Evolutionary conservation across 1,140 invertebrate genomes (phyloP), one percentile per base, ranked within the genome.

Genomic region (Halesus radiatus): DNA sequence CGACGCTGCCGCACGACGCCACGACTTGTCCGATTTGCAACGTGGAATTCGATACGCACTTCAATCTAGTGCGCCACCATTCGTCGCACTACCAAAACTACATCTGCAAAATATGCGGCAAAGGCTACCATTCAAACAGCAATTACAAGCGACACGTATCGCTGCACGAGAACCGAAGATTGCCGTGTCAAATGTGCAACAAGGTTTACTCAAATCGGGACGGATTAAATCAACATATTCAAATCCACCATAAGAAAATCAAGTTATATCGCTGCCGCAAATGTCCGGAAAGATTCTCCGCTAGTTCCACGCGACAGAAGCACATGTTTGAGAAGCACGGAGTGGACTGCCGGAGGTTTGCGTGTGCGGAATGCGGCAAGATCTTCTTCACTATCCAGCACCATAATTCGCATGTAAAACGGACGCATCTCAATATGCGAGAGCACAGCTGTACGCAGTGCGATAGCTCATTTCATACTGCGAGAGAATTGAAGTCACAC

Each of bases 311-410:
- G 54, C 22, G 72, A 20, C 54, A 56, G 54, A 75, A 75, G 29
- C 72, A 75, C 72, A 75, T 75, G 72, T 75, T 75, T 16, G 53
- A 75, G 18, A 37, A 37, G n/a, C 72, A 75, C 32, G 54, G 54
- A 32, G 72, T 75, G 13, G 53, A 56, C 54, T 75, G 72, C n/a
- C 53, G 72, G 4, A 56, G 72, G 29, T 75, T 75, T 58, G 52
- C 72, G 16, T 75, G 72, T 13, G 54, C 72, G 4, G 22, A 58
- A 10, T 75, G 72, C 53, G 72, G 72, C 10, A 56, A 75, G 26
- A 58, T 75, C 10, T 75, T 75, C 26, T 75, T 75, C 72, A 75
- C 72, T 1, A 58, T 75, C 1, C 72, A 75, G 20, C 53, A 37
- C 8, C 72, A 75, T 20, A 75, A 75, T 32, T 37, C 54, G 1